phyloP scores from a whole-genome alignment of 1,140 invertebrate genomes.

The Platyura marginata region DNA sequence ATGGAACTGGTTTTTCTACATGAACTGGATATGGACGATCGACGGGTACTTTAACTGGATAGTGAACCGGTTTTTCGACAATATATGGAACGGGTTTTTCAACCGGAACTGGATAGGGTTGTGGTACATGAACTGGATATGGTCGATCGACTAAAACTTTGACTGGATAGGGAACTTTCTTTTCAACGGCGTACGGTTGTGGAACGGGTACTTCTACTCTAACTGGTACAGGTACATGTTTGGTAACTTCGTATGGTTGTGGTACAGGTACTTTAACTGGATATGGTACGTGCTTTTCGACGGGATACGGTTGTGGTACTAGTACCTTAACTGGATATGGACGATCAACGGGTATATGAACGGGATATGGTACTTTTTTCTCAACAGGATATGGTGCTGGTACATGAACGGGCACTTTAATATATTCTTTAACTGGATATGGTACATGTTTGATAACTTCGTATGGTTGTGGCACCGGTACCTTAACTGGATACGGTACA shows the following conservation, averaged over 20 bases:
- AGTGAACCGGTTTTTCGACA: conserved; percentile 43
- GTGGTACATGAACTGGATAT: conserved; percentile 41
- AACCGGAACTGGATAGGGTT: conserved; percentile 51
- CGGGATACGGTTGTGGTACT: conserved; percentile 33
- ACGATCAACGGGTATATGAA: conserved; percentile 38
- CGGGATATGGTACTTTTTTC: conserved; percentile 43
- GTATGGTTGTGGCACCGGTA: conserved; percentile 40
- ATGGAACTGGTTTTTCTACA: conserved; percentile 33
- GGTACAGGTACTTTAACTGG: conserved; percentile 13
- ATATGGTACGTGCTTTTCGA: conserved; percentile 36
- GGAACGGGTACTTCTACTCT: conserved; percentile 43
- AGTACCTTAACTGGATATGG: conserved; percentile 32
- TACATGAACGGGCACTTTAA: conserved; percentile 45
- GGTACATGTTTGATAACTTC: conserved; percentile 46
- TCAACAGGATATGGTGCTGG: conserved; percentile 50
- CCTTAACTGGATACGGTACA: conserved; percentile 40
- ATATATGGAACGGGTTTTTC: conserved; percentile 50
- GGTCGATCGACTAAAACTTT: conserved; percentile 43
- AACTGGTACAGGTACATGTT: conserved; percentile 15
- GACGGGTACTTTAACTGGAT: conserved; percentile 38
- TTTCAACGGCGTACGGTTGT: conserved; percentile 42
- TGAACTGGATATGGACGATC: conserved; percentile 33
- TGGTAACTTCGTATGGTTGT: conserved; percentile 1
- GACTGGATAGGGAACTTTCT: conserved; percentile 42
- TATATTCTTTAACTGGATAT: conserved; percentile 42